Base-by-base conservation (phyloP, 2,888 invertebrate genomes). In the Azorinus chamasolen region DNA sequence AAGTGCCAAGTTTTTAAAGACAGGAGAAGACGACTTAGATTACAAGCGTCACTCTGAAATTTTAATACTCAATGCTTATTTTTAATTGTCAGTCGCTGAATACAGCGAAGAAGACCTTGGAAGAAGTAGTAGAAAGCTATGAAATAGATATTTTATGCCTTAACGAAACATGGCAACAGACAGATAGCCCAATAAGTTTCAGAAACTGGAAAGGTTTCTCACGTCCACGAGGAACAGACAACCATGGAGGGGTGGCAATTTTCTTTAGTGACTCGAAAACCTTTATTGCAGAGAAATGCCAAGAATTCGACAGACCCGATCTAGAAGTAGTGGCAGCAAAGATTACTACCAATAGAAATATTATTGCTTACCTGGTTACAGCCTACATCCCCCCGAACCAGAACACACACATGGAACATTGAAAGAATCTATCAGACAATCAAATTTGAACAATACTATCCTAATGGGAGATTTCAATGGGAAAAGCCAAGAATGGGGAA, bases 401-500 rank as follows among this genome's bases (percentile, higher is more conserved):
- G n/a, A 16, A 22, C 3, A 39, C 48, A 22, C 58, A 66, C 25
- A 32, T 51, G 14, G 37, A 43, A 32, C 0, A 24, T 5, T 58
- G 1, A 2, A 10, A 20, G 45, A 43, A 16, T 41, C 58, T 16
- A 24, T 45, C 14, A 20, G 41, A 16, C 58, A 58, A 43, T 18
- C 58, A 22, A 10, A 24, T 2, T 4, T 58, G 16, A 41, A 58
- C 22, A 41, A 45, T 24, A 16, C 18, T 1, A 41, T 66, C 10
- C n/a, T 66, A 4, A 24, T 25, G 20, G 58, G 58, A 8, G 58
- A 58, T 18, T 39, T 66, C n/a, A 66, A 66, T 27, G 66, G 48
- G 2, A 57, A 66, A 25, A 66, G 58, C 16, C 58, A 16, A 24
- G 66, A 66, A 27, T 66, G 50, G 66, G 24, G 24, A 8, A 66